phyloP scores from a whole-genome alignment of 2,888 invertebrate genomes.

The Epinotia demarniana region DNA sequence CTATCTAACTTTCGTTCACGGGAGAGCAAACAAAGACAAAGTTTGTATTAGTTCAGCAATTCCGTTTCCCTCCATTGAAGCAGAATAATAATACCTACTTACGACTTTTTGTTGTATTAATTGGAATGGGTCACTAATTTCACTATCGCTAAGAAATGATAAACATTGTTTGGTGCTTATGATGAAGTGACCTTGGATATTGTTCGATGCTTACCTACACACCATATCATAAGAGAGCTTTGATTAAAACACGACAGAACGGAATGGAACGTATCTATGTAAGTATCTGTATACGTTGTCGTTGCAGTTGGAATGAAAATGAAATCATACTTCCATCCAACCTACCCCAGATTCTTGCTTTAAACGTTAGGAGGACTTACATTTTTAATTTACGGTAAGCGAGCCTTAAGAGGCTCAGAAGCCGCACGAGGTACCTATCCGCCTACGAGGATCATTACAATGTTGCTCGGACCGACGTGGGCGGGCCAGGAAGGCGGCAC shows the following conservation, averaged over 20 bases:
- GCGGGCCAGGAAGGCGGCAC: constrained; percentile 53
- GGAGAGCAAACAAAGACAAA: constrained; percentile 44
- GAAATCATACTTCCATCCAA: not conserved
- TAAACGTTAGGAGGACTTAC: not conserved
- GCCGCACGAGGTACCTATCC: not conserved
- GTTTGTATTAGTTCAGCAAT: constrained; percentile 46
- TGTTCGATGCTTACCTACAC: not conserved
- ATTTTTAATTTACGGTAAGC: not conserved
- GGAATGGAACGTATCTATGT: too few relatives aligned
- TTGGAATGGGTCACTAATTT: constrained; percentile 23
- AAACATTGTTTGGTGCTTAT: constrained; percentile 23
- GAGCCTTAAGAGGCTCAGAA: not conserved
- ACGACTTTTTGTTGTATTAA: constrained; percentile 28
- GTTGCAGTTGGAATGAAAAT: too few relatives aligned
- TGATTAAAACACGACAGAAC: not conserved
- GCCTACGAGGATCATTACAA: not conserved
- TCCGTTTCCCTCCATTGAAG: constrained; percentile 24
- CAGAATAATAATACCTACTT: constrained; percentile 18
- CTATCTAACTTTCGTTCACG: constrained; percentile 34
- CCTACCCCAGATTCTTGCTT: not conserved
- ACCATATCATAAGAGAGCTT: not conserved
- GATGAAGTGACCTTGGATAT: constrained; percentile 7
- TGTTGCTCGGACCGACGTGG: constrained; percentile 5
- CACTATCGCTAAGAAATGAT: constrained; percentile 31
- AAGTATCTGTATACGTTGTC: too few relatives aligned